Evolutionary conservation across 2,113 vertebrate species (phyloP).

Genomic region (Sialia sialis): DNA sequence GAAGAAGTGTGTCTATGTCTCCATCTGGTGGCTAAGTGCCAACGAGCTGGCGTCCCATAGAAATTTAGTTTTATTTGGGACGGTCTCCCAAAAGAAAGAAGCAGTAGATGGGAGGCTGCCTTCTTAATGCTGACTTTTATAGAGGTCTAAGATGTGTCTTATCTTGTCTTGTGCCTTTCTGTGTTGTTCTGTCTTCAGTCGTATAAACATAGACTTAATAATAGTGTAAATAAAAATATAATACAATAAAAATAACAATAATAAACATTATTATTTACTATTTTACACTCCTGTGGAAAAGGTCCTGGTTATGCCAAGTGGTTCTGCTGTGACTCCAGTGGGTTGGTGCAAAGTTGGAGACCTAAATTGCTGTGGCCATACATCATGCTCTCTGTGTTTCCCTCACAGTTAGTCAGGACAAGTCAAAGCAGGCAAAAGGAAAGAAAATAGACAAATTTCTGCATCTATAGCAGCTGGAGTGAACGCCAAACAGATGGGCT

Average conservation of each 20-base stretch:
- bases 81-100: background rate
- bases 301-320: background rate
- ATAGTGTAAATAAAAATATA: background rate
- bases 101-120: background rate
- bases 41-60: background rate
- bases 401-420: conserved; percentile 42
- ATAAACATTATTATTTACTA: background rate
- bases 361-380: background rate
- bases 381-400: background rate
- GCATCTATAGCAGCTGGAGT: conserved; percentile 77
- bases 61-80: background rate
- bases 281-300: background rate
- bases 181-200: background rate
- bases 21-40: background rate
- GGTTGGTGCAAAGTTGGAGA: background rate
- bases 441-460: conserved; percentile 69
- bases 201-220: background rate
- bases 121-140: background rate
- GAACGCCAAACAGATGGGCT: conserved; percentile 82
- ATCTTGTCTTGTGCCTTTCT: background rate
- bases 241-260: background rate
- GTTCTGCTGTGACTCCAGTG: background rate
- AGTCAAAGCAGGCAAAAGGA: conserved; percentile 52
- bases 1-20: background rate
- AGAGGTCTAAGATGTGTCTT: background rate